Percentiles rank a stretch among this genome's conserved stretches.
Evolutionary conservation across 37 sponge, comb jelly and placozoan genomes (phyloP).

Genomic region (Geodia barretti): DNA sequence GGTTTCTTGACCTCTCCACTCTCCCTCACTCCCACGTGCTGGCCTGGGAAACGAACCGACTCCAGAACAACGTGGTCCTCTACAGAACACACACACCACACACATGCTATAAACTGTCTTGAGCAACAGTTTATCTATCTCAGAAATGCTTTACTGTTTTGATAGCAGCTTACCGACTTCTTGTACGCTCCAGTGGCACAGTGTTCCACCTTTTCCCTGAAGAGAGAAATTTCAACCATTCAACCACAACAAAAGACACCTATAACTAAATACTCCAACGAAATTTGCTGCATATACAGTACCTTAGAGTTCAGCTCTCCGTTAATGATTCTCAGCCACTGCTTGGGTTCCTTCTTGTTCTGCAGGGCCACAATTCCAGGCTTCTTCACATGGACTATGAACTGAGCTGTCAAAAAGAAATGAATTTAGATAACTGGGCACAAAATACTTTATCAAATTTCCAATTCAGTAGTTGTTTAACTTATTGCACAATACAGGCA

Average conservation of each 20-base stretch:
- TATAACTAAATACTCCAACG: background rate
- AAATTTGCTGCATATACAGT: too few relatives aligned
- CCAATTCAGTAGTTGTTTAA: too few relatives aligned
- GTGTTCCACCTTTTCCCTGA: conserved; percentile 1
- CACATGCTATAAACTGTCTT: too few relatives aligned
- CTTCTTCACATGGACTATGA: background rate
- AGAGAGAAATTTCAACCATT: background rate
- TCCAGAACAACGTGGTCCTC: conserved; percentile 30
- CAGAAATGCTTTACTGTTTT: background rate
- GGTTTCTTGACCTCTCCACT: conserved; percentile 39
- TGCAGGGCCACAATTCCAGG: conserved; percentile 7
- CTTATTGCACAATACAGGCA: too few relatives aligned
- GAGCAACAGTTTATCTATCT: background rate
- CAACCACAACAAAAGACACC: background rate
- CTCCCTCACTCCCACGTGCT: conserved; percentile 37
- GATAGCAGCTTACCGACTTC: too few relatives aligned
- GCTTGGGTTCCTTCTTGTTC: background rate
- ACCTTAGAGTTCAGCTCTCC: background rate
- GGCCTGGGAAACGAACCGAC: conserved; percentile 38
- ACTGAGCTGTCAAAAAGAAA: background rate
- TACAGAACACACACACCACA: background rate
- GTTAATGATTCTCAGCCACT: background rate
- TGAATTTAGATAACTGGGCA: background rate
- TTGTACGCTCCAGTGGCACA: background rate
- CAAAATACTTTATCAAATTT: background rate